Evolutionary conservation across 2,888 invertebrate species (phyloP), one percentile per base, ranked within the genome.

Genomic region (Campopleginae sp.): DNA sequence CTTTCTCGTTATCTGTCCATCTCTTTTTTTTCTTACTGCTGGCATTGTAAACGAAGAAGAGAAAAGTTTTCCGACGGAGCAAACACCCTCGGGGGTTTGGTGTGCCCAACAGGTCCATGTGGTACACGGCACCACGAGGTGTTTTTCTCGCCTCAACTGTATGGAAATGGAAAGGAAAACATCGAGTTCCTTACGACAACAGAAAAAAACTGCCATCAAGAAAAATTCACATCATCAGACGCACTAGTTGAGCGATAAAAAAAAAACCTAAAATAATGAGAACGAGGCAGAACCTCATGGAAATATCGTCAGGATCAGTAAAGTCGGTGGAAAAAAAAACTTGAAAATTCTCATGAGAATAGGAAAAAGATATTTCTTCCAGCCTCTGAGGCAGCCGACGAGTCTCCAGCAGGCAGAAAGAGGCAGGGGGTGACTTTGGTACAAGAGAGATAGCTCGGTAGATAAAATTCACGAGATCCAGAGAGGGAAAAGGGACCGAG

Each of bases 21-120:
- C 83, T 63, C 63, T 23, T 61, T 42, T 54, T 63, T 70, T 46
- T 68, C 42, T 63, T 44, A 48, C 75, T 75, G 75, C 75, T 75
- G 75, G 81, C 78, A 87, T 88, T 88, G 89, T 87, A 87, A 81
- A 70, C 82, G 68, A 80, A 84, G 75, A 82, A 76, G 86, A 72
- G 66, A 78, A 86, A 87, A 88, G 80, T 85, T 75, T 31, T 31
- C 31, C 71, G 74, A 63, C 78, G 84, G 54, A 58, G 42, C 66
- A 38, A 42, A 66, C 66, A 44, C 65, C 80, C 75, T 70, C 61
- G 76, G 63, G 80, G 76, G 63, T 66, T 44, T 44, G 48, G 44
- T 44, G 68, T 75, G 58, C 23, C 27, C 58, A 58, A 19, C 61
- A 48, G 66, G 77, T 70, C 81, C 80, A 81, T 84, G 80, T 74